Base-by-base conservation (phyloP, 2,888 invertebrate species). In the Microdon myrmicae region DNA sequence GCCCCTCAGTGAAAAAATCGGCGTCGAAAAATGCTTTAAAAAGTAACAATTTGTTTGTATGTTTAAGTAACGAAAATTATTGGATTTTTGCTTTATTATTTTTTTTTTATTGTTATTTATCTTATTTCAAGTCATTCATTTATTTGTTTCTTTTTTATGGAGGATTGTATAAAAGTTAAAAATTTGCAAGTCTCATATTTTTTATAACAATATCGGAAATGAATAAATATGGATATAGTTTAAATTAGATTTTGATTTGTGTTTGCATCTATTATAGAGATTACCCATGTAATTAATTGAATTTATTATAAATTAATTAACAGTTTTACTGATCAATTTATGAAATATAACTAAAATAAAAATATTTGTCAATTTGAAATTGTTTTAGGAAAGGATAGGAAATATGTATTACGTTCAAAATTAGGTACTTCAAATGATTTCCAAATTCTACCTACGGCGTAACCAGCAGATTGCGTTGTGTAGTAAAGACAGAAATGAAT, bases 1-100 rank as follows among this genome's bases (percentile, higher is more conserved):
- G 88, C 37, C 96, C 96, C 82, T 98, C 98, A 75, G 84, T 79
- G 76, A 79, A 79, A 75, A 79, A 76, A 76, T 80, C 80, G 75
- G 79, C 81, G 75, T 80, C 80, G 73, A 79, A 73, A 68, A 76
- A 78, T 74, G 80, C 80, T 80, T 80, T 72, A 74, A 73, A 71
- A 70, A 71, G 69, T 72, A 67, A 59, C 45, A 58, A 23, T 53
- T 69, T 39, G 22, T 67, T 59, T 53, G 34, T 54, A 54, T 44
- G 28, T 29, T 39, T 38, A 12, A 7, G 19, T 13, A 45, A 31
- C 7, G 29, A 28, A 35, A 44, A 22, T 7, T 38, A 41, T 31
- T 28, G 19, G 43, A 37, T 12, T 17, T 67, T 59, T 60, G 37
- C 17, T 39, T 49, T 34, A 58, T 38, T 56, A 54, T 45, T 49